Conservation (phyloP, 2,113 vertebrate species). For the Chinchilla lanigera region DNA sequence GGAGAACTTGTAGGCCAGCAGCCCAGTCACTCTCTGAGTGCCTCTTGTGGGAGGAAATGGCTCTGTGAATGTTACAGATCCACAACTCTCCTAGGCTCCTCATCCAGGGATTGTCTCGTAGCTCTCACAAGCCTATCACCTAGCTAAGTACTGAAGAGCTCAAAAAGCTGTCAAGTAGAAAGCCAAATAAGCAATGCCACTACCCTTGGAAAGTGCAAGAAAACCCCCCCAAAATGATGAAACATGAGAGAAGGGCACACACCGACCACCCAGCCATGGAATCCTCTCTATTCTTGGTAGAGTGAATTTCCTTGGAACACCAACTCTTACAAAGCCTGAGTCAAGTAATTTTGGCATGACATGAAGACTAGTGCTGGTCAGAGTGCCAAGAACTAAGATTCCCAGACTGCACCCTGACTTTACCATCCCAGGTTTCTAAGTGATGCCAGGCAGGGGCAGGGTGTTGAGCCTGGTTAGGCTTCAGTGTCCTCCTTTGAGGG, state of each 20-base stretch:
- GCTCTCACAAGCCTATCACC: not conserved
- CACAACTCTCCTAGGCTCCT: not conserved
- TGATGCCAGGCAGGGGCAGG: not conserved
- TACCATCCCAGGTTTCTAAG: not conserved
- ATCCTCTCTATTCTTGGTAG: not conserved
- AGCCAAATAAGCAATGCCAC: too few relatives aligned
- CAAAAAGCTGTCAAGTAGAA: not conserved
- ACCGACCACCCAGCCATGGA: not conserved
- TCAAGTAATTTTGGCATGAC: accelerated
- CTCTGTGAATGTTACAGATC: not conserved
- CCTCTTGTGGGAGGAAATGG: not conserved
- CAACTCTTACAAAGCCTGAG: not conserved
- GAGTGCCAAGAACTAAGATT: not conserved
- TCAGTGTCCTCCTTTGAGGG: not conserved
- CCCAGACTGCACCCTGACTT: not conserved
- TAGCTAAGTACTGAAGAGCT: not conserved
- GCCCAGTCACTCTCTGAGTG: not conserved
- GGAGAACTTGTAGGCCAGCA: not conserved
- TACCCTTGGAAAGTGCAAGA: not conserved
- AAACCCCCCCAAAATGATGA: accelerated
- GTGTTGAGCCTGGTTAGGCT: too few relatives aligned
- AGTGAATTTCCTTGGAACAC: not conserved
- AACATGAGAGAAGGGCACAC: not conserved
- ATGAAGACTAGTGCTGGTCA: not conserved
- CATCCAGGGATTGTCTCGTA: accelerated